Conservation (phyloP, 2,888 invertebrate genomes). For the Drosophila suboccidentalis region DNA sequence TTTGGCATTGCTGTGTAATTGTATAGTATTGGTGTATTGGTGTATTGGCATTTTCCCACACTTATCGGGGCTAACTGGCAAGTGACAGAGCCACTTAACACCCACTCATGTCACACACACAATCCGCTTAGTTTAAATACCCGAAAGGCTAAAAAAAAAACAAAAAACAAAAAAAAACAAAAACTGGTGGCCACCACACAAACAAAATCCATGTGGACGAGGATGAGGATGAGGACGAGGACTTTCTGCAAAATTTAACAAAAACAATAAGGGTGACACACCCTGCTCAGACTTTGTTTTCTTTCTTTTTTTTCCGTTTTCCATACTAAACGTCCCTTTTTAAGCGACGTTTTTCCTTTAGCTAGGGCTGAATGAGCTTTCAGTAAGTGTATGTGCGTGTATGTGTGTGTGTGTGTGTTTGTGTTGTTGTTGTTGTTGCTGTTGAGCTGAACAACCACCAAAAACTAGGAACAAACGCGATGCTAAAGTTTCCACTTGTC, state of each 20-base stretch:
- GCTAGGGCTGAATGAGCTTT: constrained; percentile 40
- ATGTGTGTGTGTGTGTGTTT: not conserved
- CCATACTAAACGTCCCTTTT: constrained; percentile 75
- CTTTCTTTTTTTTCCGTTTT: constrained; percentile 42
- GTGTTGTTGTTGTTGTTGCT: not conserved
- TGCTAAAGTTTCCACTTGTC: constrained; percentile 39
- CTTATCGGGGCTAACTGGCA: constrained; percentile 52
- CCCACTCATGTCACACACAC: constrained; percentile 80
- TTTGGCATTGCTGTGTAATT: constrained; percentile 11
- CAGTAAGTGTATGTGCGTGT: not conserved
- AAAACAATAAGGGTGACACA: constrained; percentile 77
- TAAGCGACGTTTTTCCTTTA: constrained; percentile 64
- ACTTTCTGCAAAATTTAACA: constrained; percentile 83
- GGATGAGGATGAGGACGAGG: constrained; percentile 50
- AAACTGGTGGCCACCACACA: constrained; percentile 54
- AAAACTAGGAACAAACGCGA: constrained; percentile 39
- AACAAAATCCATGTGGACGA: constrained; percentile 37
- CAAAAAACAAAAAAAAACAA: constrained; percentile 53
- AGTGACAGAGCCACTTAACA: constrained; percentile 83
- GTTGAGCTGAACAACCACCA: constrained; percentile 62
- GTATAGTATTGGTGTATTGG: constrained; percentile 12
- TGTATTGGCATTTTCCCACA: constrained; percentile 48
- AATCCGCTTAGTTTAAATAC: constrained; percentile 81
- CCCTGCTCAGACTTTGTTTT: constrained; percentile 36
- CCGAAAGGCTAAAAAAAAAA: constrained; percentile 75